These are phyloP conservation scores for Cariama cristata DNA, from an alignment of 2,113 vertebrate genomes.

Conservation along the genomic window DNA sequence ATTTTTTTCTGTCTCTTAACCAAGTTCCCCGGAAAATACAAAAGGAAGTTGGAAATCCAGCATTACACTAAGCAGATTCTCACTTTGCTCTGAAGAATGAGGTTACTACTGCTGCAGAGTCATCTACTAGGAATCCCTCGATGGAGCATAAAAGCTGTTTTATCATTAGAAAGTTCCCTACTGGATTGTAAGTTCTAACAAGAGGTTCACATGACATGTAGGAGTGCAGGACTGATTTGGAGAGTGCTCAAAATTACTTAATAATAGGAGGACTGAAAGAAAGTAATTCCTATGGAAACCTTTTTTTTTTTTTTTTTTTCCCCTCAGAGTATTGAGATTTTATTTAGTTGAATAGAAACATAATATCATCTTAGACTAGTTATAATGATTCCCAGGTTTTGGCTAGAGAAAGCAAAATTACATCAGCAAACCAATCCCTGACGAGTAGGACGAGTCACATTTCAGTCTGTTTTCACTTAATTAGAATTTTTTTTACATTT, in stretches of 20 bases:
- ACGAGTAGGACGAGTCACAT: constrained; percentile 55
- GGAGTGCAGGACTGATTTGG: background rate
- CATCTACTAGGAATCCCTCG: background rate
- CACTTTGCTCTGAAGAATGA: background rate
- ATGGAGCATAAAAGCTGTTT: background rate
- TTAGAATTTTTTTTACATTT: constrained; percentile 60
- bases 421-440: constrained; percentile 64
- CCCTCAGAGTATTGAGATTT: background rate
- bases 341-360: constrained; percentile 13
- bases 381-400: constrained; percentile 29
- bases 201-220: background rate
- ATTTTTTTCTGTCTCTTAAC: background rate
- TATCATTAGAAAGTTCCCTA: background rate
- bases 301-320: background rate
- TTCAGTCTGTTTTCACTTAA: constrained; percentile 70
- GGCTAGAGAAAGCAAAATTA: constrained; percentile 39
- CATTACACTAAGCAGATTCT: background rate
- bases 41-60: background rate
- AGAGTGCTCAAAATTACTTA: background rate
- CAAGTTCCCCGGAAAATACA: background rate
- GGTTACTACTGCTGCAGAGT: background rate
- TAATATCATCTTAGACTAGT: background rate
- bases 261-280: background rate
- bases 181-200: background rate
- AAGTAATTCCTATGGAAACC: background rate